Evolutionary conservation across 2,113 vertebrate species (phyloP).

Genomic region (Puma concolor): DNA sequence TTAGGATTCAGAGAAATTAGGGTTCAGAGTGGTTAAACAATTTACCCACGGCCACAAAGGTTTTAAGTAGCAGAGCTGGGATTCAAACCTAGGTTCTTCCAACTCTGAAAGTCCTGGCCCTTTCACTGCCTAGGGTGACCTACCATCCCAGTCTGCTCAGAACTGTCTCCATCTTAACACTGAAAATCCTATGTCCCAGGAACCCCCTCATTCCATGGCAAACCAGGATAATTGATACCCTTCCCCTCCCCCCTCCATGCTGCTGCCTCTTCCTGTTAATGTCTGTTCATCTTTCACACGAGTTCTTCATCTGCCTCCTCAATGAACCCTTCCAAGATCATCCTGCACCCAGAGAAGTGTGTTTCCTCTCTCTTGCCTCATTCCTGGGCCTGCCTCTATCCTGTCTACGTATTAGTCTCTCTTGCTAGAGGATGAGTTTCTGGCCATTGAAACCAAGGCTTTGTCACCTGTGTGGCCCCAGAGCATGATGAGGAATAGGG

Average conservation of each 20-base stretch:
- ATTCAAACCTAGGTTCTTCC: not conserved
- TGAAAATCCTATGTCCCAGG: not conserved
- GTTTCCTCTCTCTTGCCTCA: not conserved
- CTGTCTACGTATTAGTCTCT: not conserved
- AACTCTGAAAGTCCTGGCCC: not conserved
- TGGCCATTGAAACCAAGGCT: not conserved
- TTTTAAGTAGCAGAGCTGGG: not conserved
- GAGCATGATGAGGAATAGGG: not conserved
- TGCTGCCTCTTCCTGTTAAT: not conserved
- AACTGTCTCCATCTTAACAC: not conserved
- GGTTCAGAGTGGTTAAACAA: not conserved
- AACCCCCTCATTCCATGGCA: not conserved
- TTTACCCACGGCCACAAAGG: not conserved
- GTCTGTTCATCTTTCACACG: not conserved
- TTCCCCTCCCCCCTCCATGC: rapidly evolving
- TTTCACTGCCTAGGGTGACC: not conserved
- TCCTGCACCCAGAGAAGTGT: not conserved
- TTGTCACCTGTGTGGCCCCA: not conserved
- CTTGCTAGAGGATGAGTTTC: not conserved
- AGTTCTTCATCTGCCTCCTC: not conserved
- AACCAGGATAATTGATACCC: not conserved
- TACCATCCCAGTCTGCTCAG: not conserved
- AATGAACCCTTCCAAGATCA: not conserved
- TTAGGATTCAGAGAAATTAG: not conserved
- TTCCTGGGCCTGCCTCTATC: not conserved